A percentile compares a stretch with the other conserved stretches of the same genome.
These are phyloP conservation scores for Dioctria linearis DNA, from an alignment of 2,888 invertebrate genomes.

Conservation along the genomic window DNA sequence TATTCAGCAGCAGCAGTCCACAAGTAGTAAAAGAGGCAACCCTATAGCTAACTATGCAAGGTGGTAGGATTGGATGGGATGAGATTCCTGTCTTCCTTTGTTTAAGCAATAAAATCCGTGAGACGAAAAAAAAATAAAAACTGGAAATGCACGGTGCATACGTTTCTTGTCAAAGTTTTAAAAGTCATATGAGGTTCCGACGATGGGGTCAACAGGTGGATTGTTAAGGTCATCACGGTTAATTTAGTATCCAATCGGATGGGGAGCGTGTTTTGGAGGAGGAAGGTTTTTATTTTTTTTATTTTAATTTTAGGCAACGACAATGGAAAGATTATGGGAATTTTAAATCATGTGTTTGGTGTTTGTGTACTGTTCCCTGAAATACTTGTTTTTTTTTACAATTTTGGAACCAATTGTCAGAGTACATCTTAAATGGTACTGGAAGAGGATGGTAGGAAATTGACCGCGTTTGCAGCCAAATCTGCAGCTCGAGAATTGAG, in stretches of 20 bases:
- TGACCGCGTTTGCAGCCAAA: no score
- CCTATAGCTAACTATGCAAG: neutral
- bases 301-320: no score
- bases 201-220: slow-evolving; percentile 42
- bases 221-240: slow-evolving; percentile 22
- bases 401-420: no score
- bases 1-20: neutral
- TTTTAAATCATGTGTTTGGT: no score
- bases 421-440: no score
- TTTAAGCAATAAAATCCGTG: slow-evolving; percentile 32
- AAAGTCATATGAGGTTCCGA: slow-evolving; percentile 25
- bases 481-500: no score
- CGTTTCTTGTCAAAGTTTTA: slow-evolving; percentile 23
- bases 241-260: neutral
- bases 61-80: neutral
- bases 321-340: no score
- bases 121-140: neutral
- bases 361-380: no score
- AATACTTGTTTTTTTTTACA: no score
- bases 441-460: no score
- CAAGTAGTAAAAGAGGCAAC: neutral
- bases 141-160: neutral
- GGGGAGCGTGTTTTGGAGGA: no score
- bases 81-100: neutral
- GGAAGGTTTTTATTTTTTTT: no score